Conservation (phyloP, 2,797 vertebrate species). For the Streptopelia turtur region DNA sequence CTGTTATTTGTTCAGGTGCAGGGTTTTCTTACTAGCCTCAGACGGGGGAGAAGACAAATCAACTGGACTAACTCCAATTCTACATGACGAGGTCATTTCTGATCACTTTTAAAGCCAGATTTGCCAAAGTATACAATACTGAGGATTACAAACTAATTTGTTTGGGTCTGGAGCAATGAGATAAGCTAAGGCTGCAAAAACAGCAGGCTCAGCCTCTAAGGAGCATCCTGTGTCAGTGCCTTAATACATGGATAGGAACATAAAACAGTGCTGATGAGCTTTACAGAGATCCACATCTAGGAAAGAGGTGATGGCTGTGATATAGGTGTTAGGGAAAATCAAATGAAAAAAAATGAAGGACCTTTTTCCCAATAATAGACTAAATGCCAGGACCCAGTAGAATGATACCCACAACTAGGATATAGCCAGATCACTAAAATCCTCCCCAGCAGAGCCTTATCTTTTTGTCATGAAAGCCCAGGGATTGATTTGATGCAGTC, state of each 20-base stretch:
- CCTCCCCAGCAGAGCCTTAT: conserved; percentile 3
- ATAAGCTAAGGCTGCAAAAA: conserved; percentile 14
- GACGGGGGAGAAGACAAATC: background rate
- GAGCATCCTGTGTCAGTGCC: background rate
- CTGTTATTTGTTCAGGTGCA: background rate
- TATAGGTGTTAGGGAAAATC: background rate
- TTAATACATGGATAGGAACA: background rate
- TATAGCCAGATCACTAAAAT: background rate
- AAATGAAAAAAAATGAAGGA: background rate
- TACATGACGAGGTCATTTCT: background rate
- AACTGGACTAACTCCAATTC: background rate
- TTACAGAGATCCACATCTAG: background rate
- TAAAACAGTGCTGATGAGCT: background rate
- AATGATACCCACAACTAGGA: background rate
- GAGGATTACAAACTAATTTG: conserved; percentile 48
- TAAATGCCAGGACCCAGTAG: background rate
- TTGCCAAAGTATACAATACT: background rate
- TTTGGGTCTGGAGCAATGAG: conserved; percentile 45
- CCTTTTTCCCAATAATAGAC: background rate
- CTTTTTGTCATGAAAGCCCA: conserved; percentile 9
- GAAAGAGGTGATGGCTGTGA: background rate
- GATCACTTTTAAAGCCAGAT: conserved; percentile 31
- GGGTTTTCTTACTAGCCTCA: background rate
- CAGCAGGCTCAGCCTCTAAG: conserved; percentile 14
- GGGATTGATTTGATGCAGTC: conserved; percentile 36